Percentiles rank a stretch among this genome's conserved stretches.
Evolutionary conservation across 2,113 vertebrate species (phyloP).

Genomic region (Nycticebus coucang): DNA sequence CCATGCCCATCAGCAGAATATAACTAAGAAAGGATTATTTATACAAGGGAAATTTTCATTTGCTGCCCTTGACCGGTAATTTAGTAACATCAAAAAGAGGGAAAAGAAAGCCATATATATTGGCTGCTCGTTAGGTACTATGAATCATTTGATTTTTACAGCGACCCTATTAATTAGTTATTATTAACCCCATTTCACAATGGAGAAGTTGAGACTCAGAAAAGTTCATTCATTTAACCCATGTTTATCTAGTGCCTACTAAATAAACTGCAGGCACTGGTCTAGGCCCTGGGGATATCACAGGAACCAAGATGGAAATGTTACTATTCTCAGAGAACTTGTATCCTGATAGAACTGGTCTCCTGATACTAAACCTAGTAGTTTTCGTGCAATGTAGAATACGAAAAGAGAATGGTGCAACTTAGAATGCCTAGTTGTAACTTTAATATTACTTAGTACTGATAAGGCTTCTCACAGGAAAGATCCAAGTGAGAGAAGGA

Average conservation of each 20-base stretch:
- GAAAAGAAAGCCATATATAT: background rate
- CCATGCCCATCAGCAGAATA: background rate
- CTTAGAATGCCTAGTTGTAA: background rate
- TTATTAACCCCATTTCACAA: background rate
- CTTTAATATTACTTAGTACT: background rate
- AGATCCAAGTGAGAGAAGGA: background rate
- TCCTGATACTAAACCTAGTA: background rate
- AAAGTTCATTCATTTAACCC: background rate
- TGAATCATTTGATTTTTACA: background rate
- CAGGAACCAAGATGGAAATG: background rate
- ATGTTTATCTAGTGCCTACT: background rate
- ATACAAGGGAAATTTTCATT: background rate
- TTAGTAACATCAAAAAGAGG: background rate
- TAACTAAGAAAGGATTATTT: constrained; percentile 18
- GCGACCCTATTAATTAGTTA: background rate
- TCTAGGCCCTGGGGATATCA: background rate
- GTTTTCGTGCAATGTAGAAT: background rate
- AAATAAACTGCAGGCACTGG: background rate
- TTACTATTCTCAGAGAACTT: background rate
- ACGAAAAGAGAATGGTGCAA: background rate
- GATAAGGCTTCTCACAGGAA: background rate
- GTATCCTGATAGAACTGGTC: background rate
- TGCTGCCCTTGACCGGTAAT: background rate
- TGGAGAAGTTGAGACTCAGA: background rate
- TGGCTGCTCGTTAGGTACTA: background rate